Percentiles rank a stretch among this genome's conserved stretches.
These are phyloP conservation scores for Morinoia aosen DNA, from an alignment of 2,888 invertebrate genomes.

Conservation along the genomic window DNA sequence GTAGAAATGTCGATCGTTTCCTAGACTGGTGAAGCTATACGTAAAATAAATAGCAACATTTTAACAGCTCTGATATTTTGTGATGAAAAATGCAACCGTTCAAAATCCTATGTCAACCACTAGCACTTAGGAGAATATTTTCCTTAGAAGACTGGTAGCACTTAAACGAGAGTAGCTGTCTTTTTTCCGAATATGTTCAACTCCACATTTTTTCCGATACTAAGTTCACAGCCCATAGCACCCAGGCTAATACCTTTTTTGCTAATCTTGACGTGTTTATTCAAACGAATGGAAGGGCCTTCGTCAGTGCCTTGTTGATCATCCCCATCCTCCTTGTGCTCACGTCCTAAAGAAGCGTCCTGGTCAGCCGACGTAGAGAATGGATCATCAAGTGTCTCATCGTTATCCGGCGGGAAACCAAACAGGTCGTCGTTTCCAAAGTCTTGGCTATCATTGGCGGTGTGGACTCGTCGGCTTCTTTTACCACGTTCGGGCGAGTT, in stretches of 20 bases:
- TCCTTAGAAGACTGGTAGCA: background rate
- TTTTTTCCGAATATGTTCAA: slow-evolving; percentile 30
- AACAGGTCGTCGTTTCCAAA: background rate
- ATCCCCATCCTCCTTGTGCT: background rate
- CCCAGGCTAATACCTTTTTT: slow-evolving; percentile 42
- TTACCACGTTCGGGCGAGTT: background rate
- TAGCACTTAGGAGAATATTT: background rate
- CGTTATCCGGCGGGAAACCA: background rate
- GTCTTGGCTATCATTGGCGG: slow-evolving; percentile 12
- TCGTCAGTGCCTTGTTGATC: background rate
- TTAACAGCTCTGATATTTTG: background rate
- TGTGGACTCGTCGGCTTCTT: background rate
- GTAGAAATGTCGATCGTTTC: background rate
- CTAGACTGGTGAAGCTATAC: background rate
- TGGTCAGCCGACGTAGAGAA: background rate
- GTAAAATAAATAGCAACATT: background rate
- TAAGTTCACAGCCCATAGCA: slow-evolving; percentile 35
- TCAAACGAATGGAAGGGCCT: background rate
- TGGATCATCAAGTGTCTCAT: background rate
- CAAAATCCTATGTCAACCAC: background rate
- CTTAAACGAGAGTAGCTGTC: background rate
- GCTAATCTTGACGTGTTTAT: slow-evolving; percentile 27
- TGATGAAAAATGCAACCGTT: background rate
- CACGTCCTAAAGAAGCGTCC: background rate
- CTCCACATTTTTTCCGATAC: slow-evolving; percentile 18